Conservation (phyloP, 2,797 vertebrate genomes). For the Mus minutoides region DNA sequence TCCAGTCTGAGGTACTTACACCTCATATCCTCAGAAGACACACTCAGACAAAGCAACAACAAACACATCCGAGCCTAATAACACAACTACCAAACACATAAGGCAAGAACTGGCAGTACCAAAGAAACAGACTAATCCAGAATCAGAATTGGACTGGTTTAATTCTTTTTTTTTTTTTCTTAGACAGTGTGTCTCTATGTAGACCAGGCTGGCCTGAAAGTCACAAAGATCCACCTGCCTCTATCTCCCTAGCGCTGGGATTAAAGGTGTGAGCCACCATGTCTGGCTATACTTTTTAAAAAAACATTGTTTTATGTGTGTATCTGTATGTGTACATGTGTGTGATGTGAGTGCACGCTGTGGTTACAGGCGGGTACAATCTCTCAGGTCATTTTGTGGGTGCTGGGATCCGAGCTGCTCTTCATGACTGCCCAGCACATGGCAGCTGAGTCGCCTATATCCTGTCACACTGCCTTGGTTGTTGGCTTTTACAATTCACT, state of each 20-base stretch:
- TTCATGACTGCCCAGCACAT: neutral
- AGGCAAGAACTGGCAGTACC: too few relatives aligned
- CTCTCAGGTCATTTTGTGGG: too few relatives aligned
- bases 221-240: neutral
- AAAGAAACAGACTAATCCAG: neutral
- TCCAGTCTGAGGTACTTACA: neutral
- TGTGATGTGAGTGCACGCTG: neutral
- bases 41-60: neutral
- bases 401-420: neutral
- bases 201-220: neutral
- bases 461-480: neutral
- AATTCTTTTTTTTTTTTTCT: neutral
- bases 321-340: too few relatives aligned
- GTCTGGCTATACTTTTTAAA: neutral
- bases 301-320: neutral
- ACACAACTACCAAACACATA: neutral
- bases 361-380: neutral
- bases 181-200: neutral
- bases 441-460: too few relatives aligned
- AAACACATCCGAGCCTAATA: fast-evolving
- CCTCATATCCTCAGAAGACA: neutral
- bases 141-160: neutral
- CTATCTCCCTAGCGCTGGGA: neutral
- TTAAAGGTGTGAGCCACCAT: neutral
- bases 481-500: neutral